Evolutionary conservation across 2,797 vertebrate species (phyloP).

Genomic region (Coregonus suidteri): DNA sequence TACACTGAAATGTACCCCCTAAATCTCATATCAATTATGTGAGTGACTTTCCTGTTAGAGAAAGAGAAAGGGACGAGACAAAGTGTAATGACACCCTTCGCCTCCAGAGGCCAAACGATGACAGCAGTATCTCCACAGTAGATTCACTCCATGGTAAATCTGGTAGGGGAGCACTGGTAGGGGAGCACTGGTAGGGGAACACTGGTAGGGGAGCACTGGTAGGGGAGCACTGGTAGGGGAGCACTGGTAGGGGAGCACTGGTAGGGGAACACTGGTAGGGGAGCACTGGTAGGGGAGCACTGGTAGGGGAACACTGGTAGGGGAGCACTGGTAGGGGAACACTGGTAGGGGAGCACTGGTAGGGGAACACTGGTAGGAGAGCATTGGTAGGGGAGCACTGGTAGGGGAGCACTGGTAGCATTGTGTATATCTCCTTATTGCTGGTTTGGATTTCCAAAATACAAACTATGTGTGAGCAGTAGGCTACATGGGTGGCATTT

Average conservation of each 20-base stretch:
- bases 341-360: too few species aligned
- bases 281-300: too few species aligned
- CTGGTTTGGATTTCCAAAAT: not conserved
- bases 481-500: too few species aligned
- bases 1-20: slow-evolving; percentile 84
- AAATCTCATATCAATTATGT: slow-evolving; percentile 88
- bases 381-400: too few species aligned
- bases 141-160: slow-evolving; percentile 12
- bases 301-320: too few species aligned
- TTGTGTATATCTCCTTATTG: slow-evolving; percentile 20
- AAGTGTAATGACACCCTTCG: slow-evolving; percentile 51
- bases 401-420: too few species aligned
- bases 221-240: too few species aligned
- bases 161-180: not conserved
- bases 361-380: not conserved
- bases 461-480: too few species aligned
- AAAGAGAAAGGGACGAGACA: slow-evolving; percentile 55
- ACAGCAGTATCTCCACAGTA: slow-evolving; percentile 28
- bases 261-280: not conserved
- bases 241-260: too few species aligned
- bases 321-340: not conserved
- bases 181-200: too few species aligned
- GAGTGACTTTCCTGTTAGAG: slow-evolving; percentile 77
- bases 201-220: too few species aligned
- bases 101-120: slow-evolving; percentile 64